Evolutionary conservation across 2,113 vertebrate genomes (phyloP), one percentile per base, ranked within the genome.

Genomic region (Verasper variegatus): DNA sequence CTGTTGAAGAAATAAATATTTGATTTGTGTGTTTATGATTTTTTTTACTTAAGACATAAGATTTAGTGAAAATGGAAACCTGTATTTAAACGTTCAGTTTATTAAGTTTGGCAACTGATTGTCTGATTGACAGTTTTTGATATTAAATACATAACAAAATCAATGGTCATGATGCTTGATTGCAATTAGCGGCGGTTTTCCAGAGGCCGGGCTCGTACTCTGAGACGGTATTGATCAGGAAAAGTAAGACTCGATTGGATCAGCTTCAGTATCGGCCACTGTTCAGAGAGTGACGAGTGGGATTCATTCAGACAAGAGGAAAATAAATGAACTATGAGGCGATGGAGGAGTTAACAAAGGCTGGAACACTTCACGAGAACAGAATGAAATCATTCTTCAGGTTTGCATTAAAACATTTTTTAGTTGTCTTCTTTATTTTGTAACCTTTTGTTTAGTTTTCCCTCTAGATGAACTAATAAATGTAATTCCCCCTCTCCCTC

Each of bases 191-290:
- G 80, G 63, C 63, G n/a, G 27, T 65, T 78, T 20, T 82, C 20
- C 51, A 10, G 51, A 54, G 45, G 55, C 45, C 13, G 2, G 26
- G 80, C 83, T 90, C 85, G 86, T 71, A 58, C 82, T 62, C 52
- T 26, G 73, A 71, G 90, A 78, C 84, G 49, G 74, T 81, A 90
- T 91, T 54, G 91, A 92, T 88, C 86, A 37, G 74, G 18, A n/a
- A 65, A 73, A 24, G 78, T 62, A 56, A 9, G 73, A 74, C 40
- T 51, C 17, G 86, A 88, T 63, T 74, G 82, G 84, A 85, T 85
- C 78, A 79, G 58, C 73, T 68, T 84, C 64, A 68, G 66, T 6
- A 75, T 81, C 65, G 37, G 74, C 68, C 72, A 0, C 67, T 78
- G 57, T 66, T 42, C 45, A 47, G 42, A 63, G 72, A 72, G 73